Evolutionary conservation across 2,888 invertebrate genomes (phyloP), one percentile per base, ranked within the genome.

Genomic region (Netelia melanura): DNA sequence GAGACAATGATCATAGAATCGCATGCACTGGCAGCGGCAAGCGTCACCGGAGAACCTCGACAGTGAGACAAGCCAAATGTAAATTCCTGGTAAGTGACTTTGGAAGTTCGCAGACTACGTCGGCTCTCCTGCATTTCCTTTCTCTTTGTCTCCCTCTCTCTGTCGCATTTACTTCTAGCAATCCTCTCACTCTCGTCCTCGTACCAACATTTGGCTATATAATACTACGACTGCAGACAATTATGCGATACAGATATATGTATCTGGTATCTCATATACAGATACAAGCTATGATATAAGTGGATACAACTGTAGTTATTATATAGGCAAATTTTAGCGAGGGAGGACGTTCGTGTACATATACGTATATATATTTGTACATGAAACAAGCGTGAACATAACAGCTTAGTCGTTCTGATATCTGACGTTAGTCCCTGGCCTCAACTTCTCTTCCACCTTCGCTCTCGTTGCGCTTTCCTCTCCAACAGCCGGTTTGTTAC

Each of bases 31-130:
- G 65, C 61, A 70, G 58, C 75, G 30, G 30, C 48, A 48, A 71
- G 56, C 72, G 9, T 11, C 48, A 14, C 61, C 14, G 48, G 48
- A 48, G 48, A 38, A 38, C 58, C 58, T 48, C 48, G 76, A 77
- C 70, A 71, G 58, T 56, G n/a, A 9, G 58, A 48, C 56, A 58
- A 58, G 83, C 82, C 74, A 83, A 88, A 89, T 89, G 90, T 88
- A 90, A 90, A 90, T 90, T 90, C 81, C 56, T 72, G 82, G 30
- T 87, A 87, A 90, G 89, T 87, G 89, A 88, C 87, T 90, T 89
- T 89, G 85, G 83, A 87, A 90, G 87, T 89, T 90, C 84, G 86
- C 84, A 86, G 87, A 86, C 84, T 84, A 54, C 72, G 52, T 65
- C 75, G 65, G 65, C 54, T 48, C 84, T 71, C 62, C 14, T 65